phyloP scores from a whole-genome alignment of 2,113 vertebrate genomes.

The Catharus minimus region DNA sequence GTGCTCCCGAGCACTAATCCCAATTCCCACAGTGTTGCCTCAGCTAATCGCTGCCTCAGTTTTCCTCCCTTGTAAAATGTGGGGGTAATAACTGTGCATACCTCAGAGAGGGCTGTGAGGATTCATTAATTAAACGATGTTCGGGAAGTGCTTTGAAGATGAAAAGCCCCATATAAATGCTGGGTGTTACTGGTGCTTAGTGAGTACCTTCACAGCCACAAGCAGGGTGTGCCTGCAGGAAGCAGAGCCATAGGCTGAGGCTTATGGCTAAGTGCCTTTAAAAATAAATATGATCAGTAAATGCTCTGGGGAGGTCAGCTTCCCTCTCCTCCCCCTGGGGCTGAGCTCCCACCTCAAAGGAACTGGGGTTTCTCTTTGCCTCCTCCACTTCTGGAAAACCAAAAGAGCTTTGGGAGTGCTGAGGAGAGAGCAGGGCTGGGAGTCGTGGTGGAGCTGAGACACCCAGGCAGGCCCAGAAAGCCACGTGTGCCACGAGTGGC shows the following conservation, averaged over 20 bases:
- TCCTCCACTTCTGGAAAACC: constrained; percentile 2
- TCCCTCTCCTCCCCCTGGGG: neutral
- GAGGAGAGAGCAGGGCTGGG: neutral
- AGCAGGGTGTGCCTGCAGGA: constrained; percentile 64
- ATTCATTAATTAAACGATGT: constrained; percentile 64
- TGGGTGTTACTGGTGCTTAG: constrained; percentile 68
- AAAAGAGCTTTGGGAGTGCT: neutral
- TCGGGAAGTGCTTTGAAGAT: constrained; percentile 71
- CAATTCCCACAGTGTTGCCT: constrained; percentile 59
- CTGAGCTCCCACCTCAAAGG: constrained; percentile 37
- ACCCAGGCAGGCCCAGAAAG: neutral
- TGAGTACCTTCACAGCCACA: constrained; percentile 63
- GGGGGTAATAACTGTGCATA: constrained; percentile 60
- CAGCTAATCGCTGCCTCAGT: constrained; percentile 63
- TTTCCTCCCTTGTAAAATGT: constrained; percentile 62
- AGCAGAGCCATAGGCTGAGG: constrained; percentile 59
- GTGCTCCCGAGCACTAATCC: neutral
- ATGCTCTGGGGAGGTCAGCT: constrained; percentile 41
- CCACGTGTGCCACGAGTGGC: neutral
- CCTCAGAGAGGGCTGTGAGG: constrained; percentile 57
- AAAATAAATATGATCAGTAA: constrained; percentile 47
- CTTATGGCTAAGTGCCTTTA: constrained; percentile 47
- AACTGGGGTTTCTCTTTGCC: neutral
- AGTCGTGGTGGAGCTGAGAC: neutral
- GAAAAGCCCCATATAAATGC: constrained; percentile 67